Evolutionary conservation across 2,113 vertebrate species (phyloP).

Genomic region (Acanthisitta chloris): DNA sequence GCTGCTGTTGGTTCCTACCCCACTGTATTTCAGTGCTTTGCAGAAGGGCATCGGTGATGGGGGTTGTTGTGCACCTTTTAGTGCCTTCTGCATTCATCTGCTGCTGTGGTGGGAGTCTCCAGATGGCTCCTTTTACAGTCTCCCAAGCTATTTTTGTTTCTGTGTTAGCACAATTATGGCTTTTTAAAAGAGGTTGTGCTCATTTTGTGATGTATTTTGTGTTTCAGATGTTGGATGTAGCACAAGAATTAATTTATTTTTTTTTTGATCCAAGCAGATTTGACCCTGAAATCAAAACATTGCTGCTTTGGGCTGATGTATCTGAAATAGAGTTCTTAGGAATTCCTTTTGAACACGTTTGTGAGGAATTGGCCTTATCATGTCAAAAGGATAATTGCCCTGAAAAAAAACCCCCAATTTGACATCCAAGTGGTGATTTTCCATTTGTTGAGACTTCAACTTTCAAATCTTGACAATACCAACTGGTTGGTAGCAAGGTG

Average conservation of each 20-base stretch:
- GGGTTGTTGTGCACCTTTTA: background rate
- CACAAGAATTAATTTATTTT: background rate
- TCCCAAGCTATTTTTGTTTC: slow-evolving; percentile 15
- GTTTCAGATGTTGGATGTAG: background rate
- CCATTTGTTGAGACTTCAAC: background rate
- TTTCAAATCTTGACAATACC: background rate
- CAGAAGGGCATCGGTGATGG: background rate
- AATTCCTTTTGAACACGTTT: background rate
- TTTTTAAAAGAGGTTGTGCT: background rate
- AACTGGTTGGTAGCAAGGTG: accelerated
- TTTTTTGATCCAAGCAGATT: background rate
- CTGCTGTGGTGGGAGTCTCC: background rate
- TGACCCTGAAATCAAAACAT: background rate
- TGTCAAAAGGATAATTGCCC: background rate
- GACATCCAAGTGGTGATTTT: background rate
- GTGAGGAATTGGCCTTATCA: background rate
- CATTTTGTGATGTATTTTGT: background rate
- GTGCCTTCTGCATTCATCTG: background rate
- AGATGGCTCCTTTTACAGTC: slow-evolving; percentile 49
- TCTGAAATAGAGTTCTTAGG: background rate
- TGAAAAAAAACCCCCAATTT: background rate
- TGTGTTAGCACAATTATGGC: background rate
- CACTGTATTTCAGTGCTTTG: accelerated
- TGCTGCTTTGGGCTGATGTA: background rate
- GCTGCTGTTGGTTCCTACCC: background rate